Base-by-base conservation (phyloP, 2,888 invertebrate genomes). In the Apotomis capreana region DNA sequence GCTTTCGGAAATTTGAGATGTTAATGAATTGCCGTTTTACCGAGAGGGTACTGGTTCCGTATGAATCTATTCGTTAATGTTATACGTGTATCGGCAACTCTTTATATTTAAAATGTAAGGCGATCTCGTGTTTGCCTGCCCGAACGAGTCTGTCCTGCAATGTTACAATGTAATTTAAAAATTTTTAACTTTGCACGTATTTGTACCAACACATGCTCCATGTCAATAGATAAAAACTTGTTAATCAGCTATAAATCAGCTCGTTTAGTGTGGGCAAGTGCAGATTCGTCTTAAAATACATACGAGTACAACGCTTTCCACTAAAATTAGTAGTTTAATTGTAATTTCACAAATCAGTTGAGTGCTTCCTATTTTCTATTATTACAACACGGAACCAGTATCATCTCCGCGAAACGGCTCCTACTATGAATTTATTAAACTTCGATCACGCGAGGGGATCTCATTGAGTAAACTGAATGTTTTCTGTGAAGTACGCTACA, bases 401-500 rank as follows among this genome's bases (percentile, higher is more conserved):
- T 79, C 73, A 83, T 84, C 81, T 81, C 78, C 78, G 74, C 78
- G 77, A 73, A 79, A 80, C 79, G 78, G 72, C 78, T 78, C 68
- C 77, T 79, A 67, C 44, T 49, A 74, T 79, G 78, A 82, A 76
- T 77, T 78, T 79, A 81, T 84, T 83, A 80, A 81, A 78, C 80
- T 79, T 83, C 81, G 81, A 86, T 81, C 80, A 80, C 84, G 85
- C 83, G 78, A 84, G 82, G 83, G 86, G 89, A 91, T 90, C 89
- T 90, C 90, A 89, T 60, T 40, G n/a, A 60, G 52, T 65, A 54
- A 68, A 58, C 44, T 64, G 57, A 71, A 74, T 77, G 75, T 79
- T 26, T 26, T 81, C 59, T 79, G 78, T 82, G 80, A 81, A 83
- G 79, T 83, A 84, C 78, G 79, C 55, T 71, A 80, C 84, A 83